Base-by-base conservation (phyloP, 2,888 invertebrate species). In the Liodrosophila aerea region DNA sequence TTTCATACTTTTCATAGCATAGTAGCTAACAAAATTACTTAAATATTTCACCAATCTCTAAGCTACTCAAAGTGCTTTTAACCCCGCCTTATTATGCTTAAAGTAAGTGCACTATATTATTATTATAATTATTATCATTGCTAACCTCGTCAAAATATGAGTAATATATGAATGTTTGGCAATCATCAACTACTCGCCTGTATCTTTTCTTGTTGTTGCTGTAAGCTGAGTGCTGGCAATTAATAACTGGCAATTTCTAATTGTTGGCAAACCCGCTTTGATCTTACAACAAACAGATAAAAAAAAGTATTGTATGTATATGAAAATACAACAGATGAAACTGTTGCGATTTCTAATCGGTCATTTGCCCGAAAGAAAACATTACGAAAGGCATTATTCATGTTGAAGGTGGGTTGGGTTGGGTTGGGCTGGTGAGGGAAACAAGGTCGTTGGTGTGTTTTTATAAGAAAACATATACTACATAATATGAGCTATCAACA, bases 331-430 rank as follows among this genome's bases (percentile, higher is more conserved):
- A 33, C 36, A 70, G 46, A 68, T 59, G 60, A 62, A 82, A 76
- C 54, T 64, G 51, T 54, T 76, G 77, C 40, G 82, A 77, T 77
- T 84, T 84, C 84, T 77, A 77, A 77, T 77, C 76, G 76, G 76
- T 84, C 76, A 77, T 84, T 77, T 77, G 82, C 76, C 75, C 45
- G 63, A 49, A 39, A 46, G 15, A 47, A 67, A 51, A 51, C 36
- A 61, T 45, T 36, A 50, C 39, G 18, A 18, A 0, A 8, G 15
- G 33, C 64, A 47, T 44, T 57, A 50, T 46, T 30, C 13, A 41
- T 37, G 1, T 29, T 7, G 29, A 29, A 39, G 18, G 0, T n/a
- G 7, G 11, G 11, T n/a, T n/a, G n/a, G n/a, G n/a, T n/a, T n/a
- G n/a, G n/a, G n/a, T n/a, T n/a, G n/a, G n/a, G n/a, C n/a, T 41